Evolutionary conservation across 92 coral and sea anemone genomes (phyloP).

Genomic region (Actinostola sp.): DNA sequence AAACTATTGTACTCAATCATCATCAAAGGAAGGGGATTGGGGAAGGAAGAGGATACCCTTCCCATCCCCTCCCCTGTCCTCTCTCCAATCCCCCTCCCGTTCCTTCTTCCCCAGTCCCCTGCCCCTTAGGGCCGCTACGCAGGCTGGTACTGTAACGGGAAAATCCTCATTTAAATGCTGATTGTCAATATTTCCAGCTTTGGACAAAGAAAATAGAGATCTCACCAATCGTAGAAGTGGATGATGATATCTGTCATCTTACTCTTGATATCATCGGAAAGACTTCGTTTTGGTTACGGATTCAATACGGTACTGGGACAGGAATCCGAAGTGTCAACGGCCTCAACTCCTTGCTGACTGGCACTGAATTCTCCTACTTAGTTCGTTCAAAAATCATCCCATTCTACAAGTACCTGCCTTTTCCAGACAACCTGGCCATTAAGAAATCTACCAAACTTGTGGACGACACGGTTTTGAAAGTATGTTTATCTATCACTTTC

Average conservation of each 20-base stretch:
- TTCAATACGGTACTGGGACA: conserved; percentile 65
- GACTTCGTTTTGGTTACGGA: conserved; percentile 66
- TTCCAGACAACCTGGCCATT: conserved; percentile 47
- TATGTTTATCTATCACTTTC: conserved; percentile 1
- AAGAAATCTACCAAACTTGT: conserved; percentile 41
- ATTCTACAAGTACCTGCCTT: conserved; percentile 54
- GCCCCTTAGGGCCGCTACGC: not conserved
- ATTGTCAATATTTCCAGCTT: conserved; percentile 1
- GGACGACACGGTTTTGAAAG: conserved; percentile 65
- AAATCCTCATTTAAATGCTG: not conserved
- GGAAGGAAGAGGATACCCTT: too few relatives aligned
- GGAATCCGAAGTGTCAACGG: conserved; percentile 51
- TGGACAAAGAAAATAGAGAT: conserved; percentile 40
- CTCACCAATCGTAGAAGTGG: conserved; percentile 22
- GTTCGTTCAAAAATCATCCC: conserved; percentile 52
- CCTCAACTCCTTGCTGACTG: conserved; percentile 44
- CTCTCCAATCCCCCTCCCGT: too few relatives aligned
- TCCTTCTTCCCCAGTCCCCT: too few relatives aligned
- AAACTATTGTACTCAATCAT: too few relatives aligned
- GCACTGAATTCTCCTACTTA: conserved; percentile 27
- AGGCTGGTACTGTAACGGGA: too few relatives aligned
- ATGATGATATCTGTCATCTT: conserved; percentile 56
- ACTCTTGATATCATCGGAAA: conserved; percentile 76
- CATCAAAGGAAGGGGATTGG: too few relatives aligned
- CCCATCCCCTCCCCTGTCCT: too few relatives aligned